These are phyloP conservation scores for Colaptes auratus DNA, from an alignment of 2,113 vertebrate species.

Conservation along the genomic window DNA sequence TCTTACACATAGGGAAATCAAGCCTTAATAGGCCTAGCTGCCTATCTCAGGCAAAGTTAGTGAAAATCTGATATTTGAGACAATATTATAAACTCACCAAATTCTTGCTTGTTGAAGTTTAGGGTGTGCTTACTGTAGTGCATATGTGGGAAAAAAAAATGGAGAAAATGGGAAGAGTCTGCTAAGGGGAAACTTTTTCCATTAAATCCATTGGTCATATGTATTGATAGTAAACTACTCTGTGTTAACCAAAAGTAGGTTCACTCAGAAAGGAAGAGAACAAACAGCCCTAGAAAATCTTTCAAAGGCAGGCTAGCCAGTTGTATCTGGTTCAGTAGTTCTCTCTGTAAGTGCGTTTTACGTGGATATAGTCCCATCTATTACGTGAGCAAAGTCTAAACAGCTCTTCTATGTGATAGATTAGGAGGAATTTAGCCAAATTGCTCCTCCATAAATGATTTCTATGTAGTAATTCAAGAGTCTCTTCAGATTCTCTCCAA, in stretches of 20 bases:
- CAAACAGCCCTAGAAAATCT: background rate
- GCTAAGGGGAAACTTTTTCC: background rate
- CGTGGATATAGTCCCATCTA: background rate
- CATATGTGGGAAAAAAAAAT: too few species aligned
- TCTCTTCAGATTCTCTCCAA: background rate
- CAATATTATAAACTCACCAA: background rate
- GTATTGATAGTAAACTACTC: background rate
- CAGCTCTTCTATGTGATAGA: background rate
- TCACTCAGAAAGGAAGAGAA: background rate
- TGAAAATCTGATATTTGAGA: background rate
- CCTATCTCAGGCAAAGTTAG: background rate
- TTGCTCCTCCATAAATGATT: background rate
- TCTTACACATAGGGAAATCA: background rate
- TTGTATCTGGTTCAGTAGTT: background rate
- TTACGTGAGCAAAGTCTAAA: background rate
- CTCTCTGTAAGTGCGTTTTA: background rate
- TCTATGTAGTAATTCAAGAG: background rate
- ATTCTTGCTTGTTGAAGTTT: background rate
- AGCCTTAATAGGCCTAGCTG: background rate
- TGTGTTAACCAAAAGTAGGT: background rate
- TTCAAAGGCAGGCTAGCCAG: background rate
- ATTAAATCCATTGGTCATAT: background rate
- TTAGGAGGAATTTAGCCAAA: background rate
- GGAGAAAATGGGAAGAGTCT: background rate
- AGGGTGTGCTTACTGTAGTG: background rate